phyloP scores from a whole-genome alignment of 2,888 invertebrate genomes.

The Glyphotaelius pellucidus region DNA sequence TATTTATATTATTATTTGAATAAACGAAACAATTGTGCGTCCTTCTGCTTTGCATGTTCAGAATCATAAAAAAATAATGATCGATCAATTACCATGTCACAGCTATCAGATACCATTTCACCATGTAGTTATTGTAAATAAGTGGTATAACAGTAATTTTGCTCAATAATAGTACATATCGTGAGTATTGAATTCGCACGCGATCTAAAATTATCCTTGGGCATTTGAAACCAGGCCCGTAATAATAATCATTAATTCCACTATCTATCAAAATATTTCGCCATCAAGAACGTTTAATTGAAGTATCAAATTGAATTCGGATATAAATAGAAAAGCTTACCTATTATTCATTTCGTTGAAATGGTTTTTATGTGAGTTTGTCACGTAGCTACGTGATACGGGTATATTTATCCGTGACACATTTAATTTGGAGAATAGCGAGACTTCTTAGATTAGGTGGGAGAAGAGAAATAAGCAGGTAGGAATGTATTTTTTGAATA shows the following conservation, averaged over 20 bases:
- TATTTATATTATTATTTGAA: neutral
- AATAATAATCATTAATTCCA: neutral
- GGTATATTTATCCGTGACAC: neutral
- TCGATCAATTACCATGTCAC: conserved; percentile 34
- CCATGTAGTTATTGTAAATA: conserved; percentile 31
- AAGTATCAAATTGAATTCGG: neutral
- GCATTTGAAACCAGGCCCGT: neutral
- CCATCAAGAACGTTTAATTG: neutral
- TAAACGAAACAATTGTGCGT: neutral
- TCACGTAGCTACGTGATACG: neutral
- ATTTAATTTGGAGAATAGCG: neutral
- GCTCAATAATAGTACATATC: neutral
- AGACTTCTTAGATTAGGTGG: no score
- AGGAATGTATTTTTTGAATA: no score
- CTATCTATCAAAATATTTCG: neutral
- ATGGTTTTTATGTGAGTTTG: neutral
- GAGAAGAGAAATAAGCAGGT: no score
- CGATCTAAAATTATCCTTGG: neutral
- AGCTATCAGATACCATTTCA: conserved; percentile 26
- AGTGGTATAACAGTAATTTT: conserved; percentile 28
- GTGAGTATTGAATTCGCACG: conserved; percentile 2
- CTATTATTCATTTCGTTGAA: neutral
- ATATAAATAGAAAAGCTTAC: neutral
- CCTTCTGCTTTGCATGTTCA: neutral
- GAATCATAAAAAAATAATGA: conserved; percentile 5